Percentiles rank a stretch among this genome's conserved stretches.
These are phyloP conservation scores for Somateria mollissima DNA, from an alignment of 2,797 vertebrate species.

Conservation along the genomic window DNA sequence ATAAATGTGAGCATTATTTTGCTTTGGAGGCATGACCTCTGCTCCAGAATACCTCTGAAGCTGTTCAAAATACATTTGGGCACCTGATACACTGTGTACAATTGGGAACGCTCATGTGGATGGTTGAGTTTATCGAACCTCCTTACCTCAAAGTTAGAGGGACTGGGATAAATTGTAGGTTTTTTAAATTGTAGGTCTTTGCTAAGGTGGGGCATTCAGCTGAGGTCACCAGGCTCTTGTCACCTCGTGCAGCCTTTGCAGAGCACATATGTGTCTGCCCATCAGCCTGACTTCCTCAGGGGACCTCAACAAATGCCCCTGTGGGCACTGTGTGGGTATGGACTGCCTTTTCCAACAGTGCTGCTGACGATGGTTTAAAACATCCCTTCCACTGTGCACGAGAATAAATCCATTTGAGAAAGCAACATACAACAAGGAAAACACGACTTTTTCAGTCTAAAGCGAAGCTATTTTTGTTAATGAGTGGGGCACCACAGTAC, in stretches of 20 bases:
- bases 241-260: not conserved
- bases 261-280: not conserved
- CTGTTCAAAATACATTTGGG: not conserved
- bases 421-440: not conserved
- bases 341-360: not conserved
- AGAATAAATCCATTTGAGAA: not conserved
- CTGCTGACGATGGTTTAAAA: not conserved
- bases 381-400: not conserved
- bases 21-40: not conserved
- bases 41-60: not conserved
- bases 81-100: not conserved
- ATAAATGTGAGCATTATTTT: not conserved
- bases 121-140: not conserved
- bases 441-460: not conserved
- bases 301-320: not conserved
- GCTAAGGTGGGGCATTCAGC: not conserved
- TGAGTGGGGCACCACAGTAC: not conserved
- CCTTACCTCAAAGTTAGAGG: not conserved
- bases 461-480: conserved; percentile 30
- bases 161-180: not conserved
- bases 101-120: not conserved
- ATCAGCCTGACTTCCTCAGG: not conserved
- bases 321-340: fast-evolving
- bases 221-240: not conserved
- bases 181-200: not conserved